Evolutionary conservation across 2,888 invertebrate species (phyloP).

Genomic region (Meganola albula): DNA sequence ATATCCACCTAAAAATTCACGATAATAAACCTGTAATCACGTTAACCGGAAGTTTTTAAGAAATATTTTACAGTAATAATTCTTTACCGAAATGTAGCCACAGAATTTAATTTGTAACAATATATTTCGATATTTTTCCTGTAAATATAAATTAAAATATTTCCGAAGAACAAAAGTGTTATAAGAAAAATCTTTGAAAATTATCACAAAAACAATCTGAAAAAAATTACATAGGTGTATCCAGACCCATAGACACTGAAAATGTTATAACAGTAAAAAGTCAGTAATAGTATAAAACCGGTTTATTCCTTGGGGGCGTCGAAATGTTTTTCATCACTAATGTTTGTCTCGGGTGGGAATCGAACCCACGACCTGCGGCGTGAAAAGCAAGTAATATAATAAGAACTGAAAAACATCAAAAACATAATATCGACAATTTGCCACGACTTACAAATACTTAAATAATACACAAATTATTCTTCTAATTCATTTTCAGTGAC

Average conservation of each 20-base stretch:
- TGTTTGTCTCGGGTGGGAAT: too few species aligned
- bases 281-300: slow-evolving; percentile 6
- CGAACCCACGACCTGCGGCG: too few species aligned
- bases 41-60: not conserved
- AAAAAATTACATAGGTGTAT: not conserved
- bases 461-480: too few species aligned
- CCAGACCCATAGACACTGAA: slow-evolving; percentile 1
- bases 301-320: slow-evolving; percentile 8
- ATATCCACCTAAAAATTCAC: too few species aligned
- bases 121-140: not conserved
- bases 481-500: too few species aligned
- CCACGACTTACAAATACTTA: too few species aligned
- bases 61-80: slow-evolving; percentile 4
- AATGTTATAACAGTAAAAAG: slow-evolving; percentile 4
- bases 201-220: not conserved
- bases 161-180: slow-evolving; percentile 5
- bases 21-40: not conserved
- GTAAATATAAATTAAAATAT: slow-evolving; percentile 1
- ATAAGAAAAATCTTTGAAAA: slow-evolving; percentile 4
- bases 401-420: too few species aligned
- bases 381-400: too few species aligned
- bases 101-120: slow-evolving; percentile 1
- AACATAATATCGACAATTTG: too few species aligned
- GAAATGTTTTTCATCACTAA: too few species aligned
- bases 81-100: slow-evolving; percentile 3